Conservation (phyloP, 2,888 invertebrate species). For the Plagiodera versicolora region DNA sequence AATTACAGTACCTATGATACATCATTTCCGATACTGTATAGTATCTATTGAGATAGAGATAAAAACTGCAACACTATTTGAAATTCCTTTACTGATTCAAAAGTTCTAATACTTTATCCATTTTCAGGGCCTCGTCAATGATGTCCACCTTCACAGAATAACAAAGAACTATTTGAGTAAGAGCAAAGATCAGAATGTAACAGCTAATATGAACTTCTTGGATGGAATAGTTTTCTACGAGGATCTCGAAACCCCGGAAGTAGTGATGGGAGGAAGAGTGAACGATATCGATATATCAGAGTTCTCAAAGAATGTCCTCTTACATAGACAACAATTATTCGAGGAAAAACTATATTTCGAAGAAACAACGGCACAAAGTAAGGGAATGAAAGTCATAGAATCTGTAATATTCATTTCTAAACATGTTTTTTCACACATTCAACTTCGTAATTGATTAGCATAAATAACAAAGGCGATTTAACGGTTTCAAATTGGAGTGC, state of each 20-base stretch:
- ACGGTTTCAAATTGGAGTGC: no score
- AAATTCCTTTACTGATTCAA: no score
- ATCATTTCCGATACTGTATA: no score
- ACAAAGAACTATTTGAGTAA: constrained; percentile 59
- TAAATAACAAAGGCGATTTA: no score
- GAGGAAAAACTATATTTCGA: constrained; percentile 44
- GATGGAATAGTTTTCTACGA: constrained; percentile 50
- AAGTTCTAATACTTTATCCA: no score
- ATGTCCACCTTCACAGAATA: constrained; percentile 55
- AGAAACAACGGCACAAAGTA: constrained; percentile 38
- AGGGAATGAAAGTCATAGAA: constrained; percentile 10
- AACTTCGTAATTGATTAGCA: no score
- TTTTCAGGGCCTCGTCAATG: constrained; percentile 56
- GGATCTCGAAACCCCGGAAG: constrained; percentile 45
- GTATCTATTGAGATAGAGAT: no score
- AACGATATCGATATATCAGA: constrained; percentile 52
- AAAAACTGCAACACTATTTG: no score
- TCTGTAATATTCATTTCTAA: no score
- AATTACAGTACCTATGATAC: no score
- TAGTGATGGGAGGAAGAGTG: constrained; percentile 47
- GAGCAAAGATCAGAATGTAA: constrained; percentile 55
- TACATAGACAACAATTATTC: constrained; percentile 55
- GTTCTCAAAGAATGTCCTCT: constrained; percentile 53
- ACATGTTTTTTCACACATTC: no score
- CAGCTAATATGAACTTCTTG: constrained; percentile 53